Conservation (phyloP, 1,140 invertebrate species). For the Mylabris phalerata region DNA sequence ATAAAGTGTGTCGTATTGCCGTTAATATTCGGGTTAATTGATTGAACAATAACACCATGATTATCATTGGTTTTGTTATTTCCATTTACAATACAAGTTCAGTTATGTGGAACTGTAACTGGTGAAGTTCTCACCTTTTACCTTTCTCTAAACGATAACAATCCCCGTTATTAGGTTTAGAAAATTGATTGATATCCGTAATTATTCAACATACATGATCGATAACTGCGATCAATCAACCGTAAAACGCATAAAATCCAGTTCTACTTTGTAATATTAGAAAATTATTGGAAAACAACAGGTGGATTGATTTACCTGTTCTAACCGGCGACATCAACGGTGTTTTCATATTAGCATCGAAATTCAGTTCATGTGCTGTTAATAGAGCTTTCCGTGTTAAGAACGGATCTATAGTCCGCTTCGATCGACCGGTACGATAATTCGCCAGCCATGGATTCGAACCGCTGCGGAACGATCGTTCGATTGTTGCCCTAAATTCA, state of each 20-base stretch:
- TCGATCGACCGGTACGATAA: conserved; percentile 53
- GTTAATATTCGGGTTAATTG: conserved; percentile 11
- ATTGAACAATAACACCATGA: background rate
- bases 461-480: conserved; percentile 51
- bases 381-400: conserved; percentile 63
- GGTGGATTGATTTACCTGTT: conserved; percentile 31
- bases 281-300: too few relatives aligned
- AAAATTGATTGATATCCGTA: too few relatives aligned
- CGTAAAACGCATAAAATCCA: too few relatives aligned
- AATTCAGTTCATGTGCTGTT: conserved; percentile 53
- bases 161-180: too few relatives aligned
- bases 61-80: too few relatives aligned
- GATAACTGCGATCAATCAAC: too few relatives aligned
- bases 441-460: conserved; percentile 49
- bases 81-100: too few relatives aligned
- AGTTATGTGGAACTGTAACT: too few relatives aligned
- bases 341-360: conserved; percentile 34
- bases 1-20: conserved; percentile 11
- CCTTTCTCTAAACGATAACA: background rate
- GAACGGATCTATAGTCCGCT: conserved; percentile 59
- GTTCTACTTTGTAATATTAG: too few relatives aligned
- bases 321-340: conserved; percentile 30
- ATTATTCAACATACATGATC: too few relatives aligned
- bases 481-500: conserved; percentile 53
- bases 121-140: conserved; percentile 5